A percentile compares a stretch with the other conserved stretches of the same genome.
Evolutionary conservation across 2,888 invertebrate genomes (phyloP).

Genomic region (Cheilosia scutellata): DNA sequence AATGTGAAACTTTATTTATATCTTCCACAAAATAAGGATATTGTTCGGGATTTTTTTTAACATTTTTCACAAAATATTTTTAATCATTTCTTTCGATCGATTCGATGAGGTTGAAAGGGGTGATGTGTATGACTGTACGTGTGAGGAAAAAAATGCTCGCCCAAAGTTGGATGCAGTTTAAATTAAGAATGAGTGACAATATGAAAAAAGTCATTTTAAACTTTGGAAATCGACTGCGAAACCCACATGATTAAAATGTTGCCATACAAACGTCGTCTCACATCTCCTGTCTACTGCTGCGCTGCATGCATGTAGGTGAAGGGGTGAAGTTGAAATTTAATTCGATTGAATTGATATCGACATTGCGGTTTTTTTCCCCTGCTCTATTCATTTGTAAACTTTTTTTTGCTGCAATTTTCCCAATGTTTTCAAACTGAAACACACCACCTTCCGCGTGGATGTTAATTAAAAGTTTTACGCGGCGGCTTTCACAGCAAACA

Average conservation of each 20-base stretch:
- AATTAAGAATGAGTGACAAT: constrained; percentile 17
- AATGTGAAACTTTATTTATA: constrained; percentile 48
- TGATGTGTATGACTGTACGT: constrained; percentile 15
- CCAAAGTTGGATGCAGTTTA: constrained; percentile 26
- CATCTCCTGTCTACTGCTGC: not conserved
- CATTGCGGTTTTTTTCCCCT: not conserved
- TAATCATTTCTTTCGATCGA: constrained; percentile 12
- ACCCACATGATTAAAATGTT: constrained; percentile 21
- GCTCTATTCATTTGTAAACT: not conserved
- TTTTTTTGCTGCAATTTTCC: not conserved
- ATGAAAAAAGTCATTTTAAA: not conserved
- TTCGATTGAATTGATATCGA: constrained; percentile 40
- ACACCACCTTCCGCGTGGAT: constrained; percentile 24
- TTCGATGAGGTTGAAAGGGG: not conserved
- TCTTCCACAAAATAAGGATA: constrained; percentile 21
- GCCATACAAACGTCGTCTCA: constrained; percentile 10
- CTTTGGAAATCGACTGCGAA: constrained; percentile 1
- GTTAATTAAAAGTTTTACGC: constrained; percentile 73
- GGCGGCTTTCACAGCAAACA: constrained; percentile 38
- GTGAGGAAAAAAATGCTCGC: constrained; percentile 23
- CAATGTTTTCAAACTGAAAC: not conserved
- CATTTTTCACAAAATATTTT: constrained; percentile 11
- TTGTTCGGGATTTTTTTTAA: not conserved
- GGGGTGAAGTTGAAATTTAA: constrained; percentile 16
- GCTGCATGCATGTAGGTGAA: not conserved